Conservation (phyloP, 2,797 vertebrate species). For the Brachyrhaphis roseni region DNA sequence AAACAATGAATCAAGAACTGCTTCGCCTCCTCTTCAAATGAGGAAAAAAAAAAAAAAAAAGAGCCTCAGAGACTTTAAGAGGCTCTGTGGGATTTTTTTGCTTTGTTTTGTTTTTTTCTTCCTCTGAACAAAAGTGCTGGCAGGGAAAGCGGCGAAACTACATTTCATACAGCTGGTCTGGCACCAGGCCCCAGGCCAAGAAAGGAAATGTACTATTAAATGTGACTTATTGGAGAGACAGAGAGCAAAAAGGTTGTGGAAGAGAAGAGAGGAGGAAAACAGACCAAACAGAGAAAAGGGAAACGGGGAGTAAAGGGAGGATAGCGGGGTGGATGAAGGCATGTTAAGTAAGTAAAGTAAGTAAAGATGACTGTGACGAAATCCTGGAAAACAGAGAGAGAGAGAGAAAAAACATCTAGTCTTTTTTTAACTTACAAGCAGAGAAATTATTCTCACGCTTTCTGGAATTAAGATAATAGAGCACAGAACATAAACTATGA, state of each 20-base stretch:
- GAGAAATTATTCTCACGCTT: conserved; percentile 29
- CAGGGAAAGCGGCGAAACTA: conserved; percentile 77
- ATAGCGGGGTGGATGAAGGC: conserved; percentile 46
- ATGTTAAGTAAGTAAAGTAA: too few species aligned
- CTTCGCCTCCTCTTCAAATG: conserved; percentile 75
- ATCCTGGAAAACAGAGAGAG: conserved; percentile 31
- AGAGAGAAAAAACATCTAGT: conserved; percentile 19
- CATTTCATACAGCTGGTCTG: conserved; percentile 83
- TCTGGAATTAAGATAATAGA: conserved; percentile 29
- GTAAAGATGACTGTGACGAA: conserved; percentile 47
- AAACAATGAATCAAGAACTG: conserved; percentile 78
- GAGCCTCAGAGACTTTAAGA: conserved; percentile 77
- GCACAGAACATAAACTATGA: conserved; percentile 22
- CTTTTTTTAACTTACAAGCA: conserved; percentile 34
- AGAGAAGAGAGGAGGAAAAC: conserved; percentile 56
- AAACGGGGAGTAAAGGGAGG: conserved; percentile 20
- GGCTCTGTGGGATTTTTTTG: conserved; percentile 75
- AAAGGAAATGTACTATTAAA: conserved; percentile 84
- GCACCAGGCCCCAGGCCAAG: conserved; percentile 80
- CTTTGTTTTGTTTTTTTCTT: conserved; percentile 78
- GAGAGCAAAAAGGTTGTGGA: conserved; percentile 71
- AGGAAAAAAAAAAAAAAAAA: conserved; percentile 48
- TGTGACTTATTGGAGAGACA: conserved; percentile 79
- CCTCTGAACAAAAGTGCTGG: conserved; percentile 80
- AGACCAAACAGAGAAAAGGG: conserved; percentile 34